phyloP scores from a whole-genome alignment of 2,797 vertebrate genomes.

The Champsocephalus esox region DNA sequence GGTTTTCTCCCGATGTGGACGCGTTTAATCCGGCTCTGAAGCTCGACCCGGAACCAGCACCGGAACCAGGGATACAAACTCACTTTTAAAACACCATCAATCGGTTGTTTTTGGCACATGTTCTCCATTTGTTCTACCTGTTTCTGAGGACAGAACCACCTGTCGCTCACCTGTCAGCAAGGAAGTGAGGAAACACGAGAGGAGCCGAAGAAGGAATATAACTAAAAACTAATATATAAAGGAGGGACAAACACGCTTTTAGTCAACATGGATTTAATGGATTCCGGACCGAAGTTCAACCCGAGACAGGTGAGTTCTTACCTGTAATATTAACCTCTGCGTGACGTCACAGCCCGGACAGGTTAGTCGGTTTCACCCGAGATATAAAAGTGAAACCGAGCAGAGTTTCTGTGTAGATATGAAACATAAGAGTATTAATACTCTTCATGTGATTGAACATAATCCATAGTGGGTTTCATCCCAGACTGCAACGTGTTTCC shows the following conservation, averaged over 20 bases:
- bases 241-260: too few species aligned
- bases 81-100: too few species aligned
- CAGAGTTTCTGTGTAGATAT: not conserved
- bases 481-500: too few species aligned
- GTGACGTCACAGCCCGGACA: constrained; percentile 40
- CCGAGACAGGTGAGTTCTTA: constrained; percentile 47
- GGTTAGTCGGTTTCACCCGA: constrained; percentile 28
- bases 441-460: not conserved
- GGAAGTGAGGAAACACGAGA: too few species aligned
- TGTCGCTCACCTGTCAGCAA: constrained; percentile 26
- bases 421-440: not conserved
- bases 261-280: constrained; percentile 39
- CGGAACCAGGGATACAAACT: too few species aligned
- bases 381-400: not conserved
- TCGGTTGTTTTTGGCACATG: too few species aligned
- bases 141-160: not conserved
- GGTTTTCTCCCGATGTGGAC: too few species aligned
- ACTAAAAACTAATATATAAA: not conserved
- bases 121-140: too few species aligned
- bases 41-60: too few species aligned
- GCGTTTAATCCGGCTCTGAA: too few species aligned
- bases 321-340: not conserved
- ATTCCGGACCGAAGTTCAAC: constrained; percentile 48
- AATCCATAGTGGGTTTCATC: not conserved
- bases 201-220: too few species aligned